phyloP scores from a whole-genome alignment of 2,113 vertebrate species.

The Macrotis lagotis region DNA sequence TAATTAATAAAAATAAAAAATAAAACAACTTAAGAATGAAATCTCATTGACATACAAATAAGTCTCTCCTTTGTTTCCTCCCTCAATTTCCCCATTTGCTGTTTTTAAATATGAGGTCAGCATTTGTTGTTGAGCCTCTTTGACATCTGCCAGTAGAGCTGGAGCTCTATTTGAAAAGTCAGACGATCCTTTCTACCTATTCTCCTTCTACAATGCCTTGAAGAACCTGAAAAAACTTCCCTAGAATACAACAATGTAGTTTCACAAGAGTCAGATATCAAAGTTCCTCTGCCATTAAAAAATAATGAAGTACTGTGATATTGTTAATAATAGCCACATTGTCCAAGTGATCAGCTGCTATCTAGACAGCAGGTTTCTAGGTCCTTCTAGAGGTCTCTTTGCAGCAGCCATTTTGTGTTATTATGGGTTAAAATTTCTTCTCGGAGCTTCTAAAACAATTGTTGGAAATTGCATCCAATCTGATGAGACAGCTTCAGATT shows the following conservation, averaged over 20 bases:
- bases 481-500: conserved; percentile 68
- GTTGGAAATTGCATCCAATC: conserved; percentile 67
- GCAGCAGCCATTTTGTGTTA: conserved; percentile 30
- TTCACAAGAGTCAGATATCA: background rate
- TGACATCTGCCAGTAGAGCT: conserved; percentile 25
- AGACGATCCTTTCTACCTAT: background rate
- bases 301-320: background rate
- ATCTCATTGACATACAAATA: background rate
- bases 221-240: background rate
- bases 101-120: background rate
- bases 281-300: background rate
- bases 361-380: rapidly evolving
- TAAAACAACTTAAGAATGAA: conserved; percentile 1
- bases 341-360: background rate
- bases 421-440: conserved; percentile 53
- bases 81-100: conserved; percentile 1
- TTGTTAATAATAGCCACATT: background rate
- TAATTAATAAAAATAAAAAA: too few relatives aligned
- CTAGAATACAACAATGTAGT: background rate
- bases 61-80: background rate
- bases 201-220: background rate
- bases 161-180: conserved; percentile 45
- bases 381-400: background rate
- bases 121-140: conserved; percentile 40
- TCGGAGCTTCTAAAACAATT: conserved; percentile 58